Evolutionary conservation across 2,113 vertebrate genomes (phyloP).

Genomic region (Zootoca vivipara): DNA sequence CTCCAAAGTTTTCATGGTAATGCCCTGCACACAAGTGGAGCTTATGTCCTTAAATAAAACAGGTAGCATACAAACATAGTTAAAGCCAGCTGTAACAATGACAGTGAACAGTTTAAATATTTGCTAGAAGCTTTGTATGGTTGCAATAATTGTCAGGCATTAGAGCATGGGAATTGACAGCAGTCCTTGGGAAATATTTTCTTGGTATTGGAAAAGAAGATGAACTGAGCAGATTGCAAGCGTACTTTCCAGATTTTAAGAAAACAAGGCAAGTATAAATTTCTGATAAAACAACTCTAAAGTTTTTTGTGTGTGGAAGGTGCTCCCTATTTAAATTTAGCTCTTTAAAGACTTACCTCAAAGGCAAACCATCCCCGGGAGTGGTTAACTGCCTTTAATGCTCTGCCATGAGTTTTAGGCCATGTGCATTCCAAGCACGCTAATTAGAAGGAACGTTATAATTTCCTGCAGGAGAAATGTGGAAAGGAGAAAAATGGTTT

Average conservation of each 20-base stretch:
- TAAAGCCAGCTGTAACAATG: not conserved
- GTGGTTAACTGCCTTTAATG: conserved; percentile 12
- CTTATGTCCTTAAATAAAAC: no score
- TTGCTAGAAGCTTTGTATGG: not conserved
- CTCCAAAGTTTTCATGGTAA: no score
- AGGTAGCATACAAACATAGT: not conserved
- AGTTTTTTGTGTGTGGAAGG: not conserved
- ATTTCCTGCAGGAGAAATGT: conserved; percentile 1
- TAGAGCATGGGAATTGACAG: not conserved
- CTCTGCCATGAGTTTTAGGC: conserved; percentile 24
- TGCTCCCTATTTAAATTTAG: not conserved
- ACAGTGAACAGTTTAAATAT: not conserved
- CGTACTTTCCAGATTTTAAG: not conserved
- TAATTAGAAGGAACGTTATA: not conserved
- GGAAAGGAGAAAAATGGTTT: not conserved
- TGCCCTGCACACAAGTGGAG: no score
- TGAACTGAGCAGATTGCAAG: not conserved
- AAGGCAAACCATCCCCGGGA: conserved; percentile 38
- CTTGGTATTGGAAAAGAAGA: not conserved
- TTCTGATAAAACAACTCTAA: not conserved
- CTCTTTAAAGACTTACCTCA: conserved; percentile 10
- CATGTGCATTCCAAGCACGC: conserved; percentile 5
- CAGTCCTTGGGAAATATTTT: not conserved
- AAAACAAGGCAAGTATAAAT: not conserved
- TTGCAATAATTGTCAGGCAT: not conserved